Evolutionary conservation across 2,113 vertebrate species (phyloP), one percentile per base, ranked within the genome.

Genomic region (Rhinogobius similis): DNA sequence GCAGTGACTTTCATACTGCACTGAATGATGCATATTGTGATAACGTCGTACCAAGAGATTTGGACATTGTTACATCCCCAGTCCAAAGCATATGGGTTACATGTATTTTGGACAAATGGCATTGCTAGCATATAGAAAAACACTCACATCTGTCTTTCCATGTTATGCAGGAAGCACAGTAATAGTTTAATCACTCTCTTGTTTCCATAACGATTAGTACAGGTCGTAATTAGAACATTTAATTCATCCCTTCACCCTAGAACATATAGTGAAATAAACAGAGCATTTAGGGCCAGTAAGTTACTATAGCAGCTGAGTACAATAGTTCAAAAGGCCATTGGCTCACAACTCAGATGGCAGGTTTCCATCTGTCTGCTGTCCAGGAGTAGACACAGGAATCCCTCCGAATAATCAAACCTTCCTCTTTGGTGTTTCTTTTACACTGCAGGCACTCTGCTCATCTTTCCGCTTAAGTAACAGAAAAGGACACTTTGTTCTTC

Each of bases 401-500:
- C 36, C 68, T 32, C 61, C 46, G 27, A 64, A 58, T 23, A 70
- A 72, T 80, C 29, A 70, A 79, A 70, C 70, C 46, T 73, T 83
- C 64, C 68, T 43, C 56, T 43, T 71, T 20, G 1, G 0, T 38
- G 50, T 77, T 82, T 82, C n/a, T 38, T 76, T 73, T 27, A 67
- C 46, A n/a, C 61, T 66, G 59, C 68, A 65, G 63, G 66, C 53
- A 1, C 50, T 43, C 67, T 72, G 13, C 70, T 79, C 62, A 52
- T 82, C 61, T 73, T 71, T 62, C 58, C 44, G 59, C 48, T 72
- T 61, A 27, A 75, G 9, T 61, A 67, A 72, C 38, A 27, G 73
- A 41, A 64, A 75, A 68, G 79, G 85, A 84, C 79, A 78, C 16
- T 0, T 20, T 13, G 75, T 90, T 61, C 76, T 74, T 80, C 84